Evolutionary conservation across 2,113 vertebrate species (phyloP).

Genomic region (Clarias magur): DNA sequence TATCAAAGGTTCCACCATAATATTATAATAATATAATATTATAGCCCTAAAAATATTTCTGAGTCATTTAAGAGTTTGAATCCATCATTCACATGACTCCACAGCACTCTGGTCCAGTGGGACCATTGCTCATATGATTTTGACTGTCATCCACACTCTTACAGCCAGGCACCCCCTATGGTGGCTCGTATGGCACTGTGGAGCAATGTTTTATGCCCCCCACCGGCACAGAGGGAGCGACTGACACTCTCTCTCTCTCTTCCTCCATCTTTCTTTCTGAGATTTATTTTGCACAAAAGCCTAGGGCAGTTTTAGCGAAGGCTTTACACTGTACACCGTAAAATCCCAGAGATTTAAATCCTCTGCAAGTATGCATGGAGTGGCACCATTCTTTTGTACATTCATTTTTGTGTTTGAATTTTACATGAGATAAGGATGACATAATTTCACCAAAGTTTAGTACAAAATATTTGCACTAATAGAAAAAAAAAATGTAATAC

Average conservation of each 20-base stretch:
- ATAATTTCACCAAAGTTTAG: background rate
- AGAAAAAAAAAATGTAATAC: background rate
- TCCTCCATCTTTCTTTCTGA: conserved; percentile 13
- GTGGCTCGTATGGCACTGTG: conserved; percentile 42
- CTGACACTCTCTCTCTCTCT: conserved; percentile 31
- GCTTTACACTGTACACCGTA: background rate
- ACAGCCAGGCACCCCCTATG: conserved; percentile 42
- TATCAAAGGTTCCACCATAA: background rate
- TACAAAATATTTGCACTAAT: background rate
- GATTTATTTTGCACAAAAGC: conserved; percentile 34
- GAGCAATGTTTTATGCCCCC: conserved; percentile 44
- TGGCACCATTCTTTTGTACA: background rate
- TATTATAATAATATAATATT: background rate
- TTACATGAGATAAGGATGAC: background rate
- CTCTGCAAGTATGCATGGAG: background rate
- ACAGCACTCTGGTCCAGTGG: conserved; percentile 18
- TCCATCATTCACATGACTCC: conserved; percentile 1
- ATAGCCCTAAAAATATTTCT: conserved; percentile 3
- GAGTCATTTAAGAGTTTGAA: background rate
- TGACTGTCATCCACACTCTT: conserved; percentile 32
- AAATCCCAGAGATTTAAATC: conserved; percentile 1
- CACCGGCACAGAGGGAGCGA: conserved; percentile 39
- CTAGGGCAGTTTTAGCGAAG: conserved; percentile 16
- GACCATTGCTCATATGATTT: conserved; percentile 38
- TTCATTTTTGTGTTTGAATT: background rate